Evolutionary conservation across 2,797 vertebrate genomes (phyloP).

Genomic region (Muscicapa striata): DNA sequence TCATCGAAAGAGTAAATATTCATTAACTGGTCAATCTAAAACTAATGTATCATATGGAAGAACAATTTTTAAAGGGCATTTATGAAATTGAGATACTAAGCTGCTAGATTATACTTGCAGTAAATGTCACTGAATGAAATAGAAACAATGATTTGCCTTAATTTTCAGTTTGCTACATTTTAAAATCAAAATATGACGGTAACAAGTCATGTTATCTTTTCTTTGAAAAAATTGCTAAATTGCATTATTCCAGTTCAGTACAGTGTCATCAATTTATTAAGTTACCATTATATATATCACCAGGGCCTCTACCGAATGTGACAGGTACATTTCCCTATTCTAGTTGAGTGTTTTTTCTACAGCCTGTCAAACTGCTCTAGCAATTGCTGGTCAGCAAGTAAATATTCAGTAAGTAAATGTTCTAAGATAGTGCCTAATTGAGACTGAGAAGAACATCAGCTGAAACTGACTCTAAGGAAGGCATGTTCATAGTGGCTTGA

Average conservation of each 20-base stretch:
- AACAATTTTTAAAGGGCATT: not conserved
- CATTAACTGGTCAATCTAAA: not conserved
- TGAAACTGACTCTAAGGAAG: constrained; percentile 28
- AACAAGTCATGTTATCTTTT: not conserved
- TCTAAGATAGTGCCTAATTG: constrained; percentile 6
- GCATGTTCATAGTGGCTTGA: not conserved
- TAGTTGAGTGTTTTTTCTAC: not conserved
- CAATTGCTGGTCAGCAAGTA: constrained; percentile 14
- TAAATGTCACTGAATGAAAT: not conserved
- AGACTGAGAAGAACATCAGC: not conserved
- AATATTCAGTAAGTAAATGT: not conserved
- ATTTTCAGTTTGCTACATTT: not conserved
- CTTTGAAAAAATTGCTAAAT: not conserved
- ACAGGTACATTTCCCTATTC: not conserved
- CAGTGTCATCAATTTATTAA: not conserved
- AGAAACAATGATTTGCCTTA: not conserved
- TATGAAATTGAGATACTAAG: not conserved
- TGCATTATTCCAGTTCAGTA: constrained; percentile 15
- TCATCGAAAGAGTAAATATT: not conserved
- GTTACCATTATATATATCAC: not conserved
- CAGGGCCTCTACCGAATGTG: not conserved
- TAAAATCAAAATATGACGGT: not conserved
- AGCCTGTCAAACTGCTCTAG: not conserved
- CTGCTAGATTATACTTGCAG: not conserved
- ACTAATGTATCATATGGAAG: not conserved